Conservation (phyloP, 2,888 invertebrate species). For the Coelopa pilipes region DNA sequence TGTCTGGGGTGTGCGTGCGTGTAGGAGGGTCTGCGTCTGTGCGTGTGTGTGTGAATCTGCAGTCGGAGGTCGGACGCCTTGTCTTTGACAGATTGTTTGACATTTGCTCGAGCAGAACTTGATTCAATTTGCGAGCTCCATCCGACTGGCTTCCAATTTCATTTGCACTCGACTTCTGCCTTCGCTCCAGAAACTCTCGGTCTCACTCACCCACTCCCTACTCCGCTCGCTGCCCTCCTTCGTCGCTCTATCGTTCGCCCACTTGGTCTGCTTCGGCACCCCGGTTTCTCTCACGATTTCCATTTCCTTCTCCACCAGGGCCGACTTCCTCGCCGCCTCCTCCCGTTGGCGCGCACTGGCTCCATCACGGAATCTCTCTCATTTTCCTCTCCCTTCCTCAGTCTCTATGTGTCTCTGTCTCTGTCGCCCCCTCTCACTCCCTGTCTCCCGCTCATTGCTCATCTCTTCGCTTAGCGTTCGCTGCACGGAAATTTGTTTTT, state of each 20-base stretch:
- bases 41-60: too few relatives aligned
- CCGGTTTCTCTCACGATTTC: too few relatives aligned
- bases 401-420: too few relatives aligned
- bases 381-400: constrained; percentile 12
- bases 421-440: background rate
- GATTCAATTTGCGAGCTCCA: constrained; percentile 35
- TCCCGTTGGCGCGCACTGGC: constrained; percentile 35
- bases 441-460: constrained; percentile 28
- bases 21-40: constrained; percentile 26
- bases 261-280: too few relatives aligned
- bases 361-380: constrained; percentile 9
- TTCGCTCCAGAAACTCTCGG: too few relatives aligned
- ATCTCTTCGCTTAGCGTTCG: background rate
- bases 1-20: constrained; percentile 24
- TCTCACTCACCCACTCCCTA: too few relatives aligned
- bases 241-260: too few relatives aligned
- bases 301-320: too few relatives aligned
- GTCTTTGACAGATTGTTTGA: constrained; percentile 37
- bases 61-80: constrained; percentile 8
- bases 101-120: constrained; percentile 29
- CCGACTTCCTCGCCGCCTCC: too few relatives aligned
- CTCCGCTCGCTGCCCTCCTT: too few relatives aligned
- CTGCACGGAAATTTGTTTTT: constrained; percentile 27
- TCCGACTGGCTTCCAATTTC: constrained; percentile 11
- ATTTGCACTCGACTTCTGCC: too few relatives aligned